phyloP scores from a whole-genome alignment of 1,140 invertebrate species.

The honey bee (Apis mellifera) region DNA sequence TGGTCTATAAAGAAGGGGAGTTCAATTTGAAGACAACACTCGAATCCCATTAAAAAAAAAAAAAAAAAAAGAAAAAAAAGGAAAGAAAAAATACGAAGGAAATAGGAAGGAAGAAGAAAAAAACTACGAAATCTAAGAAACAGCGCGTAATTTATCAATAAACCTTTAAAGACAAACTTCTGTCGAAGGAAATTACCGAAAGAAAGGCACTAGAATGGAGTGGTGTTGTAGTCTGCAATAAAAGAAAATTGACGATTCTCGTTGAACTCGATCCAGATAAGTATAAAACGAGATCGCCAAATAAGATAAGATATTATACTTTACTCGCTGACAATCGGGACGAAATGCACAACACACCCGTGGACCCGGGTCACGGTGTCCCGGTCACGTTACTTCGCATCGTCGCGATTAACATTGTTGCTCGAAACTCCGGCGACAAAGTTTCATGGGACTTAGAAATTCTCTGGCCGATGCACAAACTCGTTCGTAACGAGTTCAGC shows the following conservation, averaged over 20 bases:
- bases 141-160: not conserved
- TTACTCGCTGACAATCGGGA: not conserved
- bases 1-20: conserved; percentile 14
- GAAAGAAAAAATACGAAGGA: not conserved
- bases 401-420: conserved; percentile 33
- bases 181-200: conserved; percentile 9
- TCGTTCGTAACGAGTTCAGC: conserved; percentile 10
- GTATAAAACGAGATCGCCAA: not conserved
- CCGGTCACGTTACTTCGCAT: not conserved
- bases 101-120: not conserved
- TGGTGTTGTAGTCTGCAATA: too few relatives aligned
- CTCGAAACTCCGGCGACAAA: not conserved
- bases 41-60: not conserved
- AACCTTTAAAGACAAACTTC: not conserved
- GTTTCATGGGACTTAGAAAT: not conserved
- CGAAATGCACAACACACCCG: not conserved
- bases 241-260: not conserved
- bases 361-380: not conserved
- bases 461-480: not conserved
- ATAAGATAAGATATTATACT: not conserved
- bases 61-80: accelerated
- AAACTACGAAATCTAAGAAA: not conserved
- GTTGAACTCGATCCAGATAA: not conserved
- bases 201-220: not conserved
- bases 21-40: conserved; percentile 23